These are phyloP conservation scores for Theristicus caerulescens DNA, from an alignment of 2,113 vertebrate species.

Conservation along the genomic window DNA sequence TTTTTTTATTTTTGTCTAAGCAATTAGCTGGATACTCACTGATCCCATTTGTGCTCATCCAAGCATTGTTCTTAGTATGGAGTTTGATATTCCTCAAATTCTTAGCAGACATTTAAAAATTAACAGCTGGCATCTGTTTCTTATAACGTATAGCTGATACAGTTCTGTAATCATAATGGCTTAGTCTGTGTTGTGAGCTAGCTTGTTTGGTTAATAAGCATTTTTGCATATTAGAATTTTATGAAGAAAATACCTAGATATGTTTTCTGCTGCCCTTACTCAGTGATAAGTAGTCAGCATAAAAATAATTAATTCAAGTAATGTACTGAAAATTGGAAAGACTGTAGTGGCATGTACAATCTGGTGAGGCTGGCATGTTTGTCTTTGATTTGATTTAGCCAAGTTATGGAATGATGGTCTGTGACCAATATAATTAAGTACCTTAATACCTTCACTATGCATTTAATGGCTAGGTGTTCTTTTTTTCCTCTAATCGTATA, in stretches of 20 bases:
- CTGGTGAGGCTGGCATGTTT: conserved; percentile 46
- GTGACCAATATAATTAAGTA: conserved; percentile 64
- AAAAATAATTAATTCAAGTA: conserved; percentile 39
- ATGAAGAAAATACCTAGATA: neutral
- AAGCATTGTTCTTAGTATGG: neutral
- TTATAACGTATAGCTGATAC: neutral
- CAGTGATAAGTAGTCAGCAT: conserved; percentile 43
- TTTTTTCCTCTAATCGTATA: conserved; percentile 61
- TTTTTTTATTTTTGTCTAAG: neutral
- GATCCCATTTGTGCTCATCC: neutral
- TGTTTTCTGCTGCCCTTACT: neutral
- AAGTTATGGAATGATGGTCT: conserved; percentile 38
- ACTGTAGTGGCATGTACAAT: conserved; percentile 58
- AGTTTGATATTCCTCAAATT: neutral
- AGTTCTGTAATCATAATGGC: neutral
- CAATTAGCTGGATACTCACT: neutral
- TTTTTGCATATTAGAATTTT: neutral
- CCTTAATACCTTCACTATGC: conserved; percentile 61
- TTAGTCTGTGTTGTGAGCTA: neutral
- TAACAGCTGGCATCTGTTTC: neutral
- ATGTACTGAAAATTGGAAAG: conserved; percentile 14
- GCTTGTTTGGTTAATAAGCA: neutral
- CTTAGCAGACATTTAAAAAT: neutral
- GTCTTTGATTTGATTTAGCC: conserved; percentile 57
- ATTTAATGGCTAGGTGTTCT: conserved; percentile 60